Evolutionary conservation across 2,113 vertebrate genomes (phyloP).

Genomic region (Columba janthina): DNA sequence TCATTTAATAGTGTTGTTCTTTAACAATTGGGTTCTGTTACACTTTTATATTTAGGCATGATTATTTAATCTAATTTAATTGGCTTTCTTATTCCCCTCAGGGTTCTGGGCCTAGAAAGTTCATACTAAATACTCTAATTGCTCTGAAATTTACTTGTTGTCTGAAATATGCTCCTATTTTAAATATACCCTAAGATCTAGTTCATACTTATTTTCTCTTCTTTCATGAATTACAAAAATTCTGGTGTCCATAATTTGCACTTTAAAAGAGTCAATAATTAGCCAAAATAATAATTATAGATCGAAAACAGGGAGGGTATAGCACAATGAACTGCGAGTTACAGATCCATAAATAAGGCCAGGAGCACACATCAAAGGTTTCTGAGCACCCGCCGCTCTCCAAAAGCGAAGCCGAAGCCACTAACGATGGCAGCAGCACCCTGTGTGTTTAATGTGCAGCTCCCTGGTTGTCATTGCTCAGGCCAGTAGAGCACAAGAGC

Average conservation of each 20-base stretch:
- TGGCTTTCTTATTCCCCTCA: conserved; percentile 73
- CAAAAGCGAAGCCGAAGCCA: not conserved
- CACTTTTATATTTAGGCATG: conserved; percentile 71
- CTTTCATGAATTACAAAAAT: conserved; percentile 37
- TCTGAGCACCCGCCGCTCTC: not conserved
- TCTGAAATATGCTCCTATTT: conserved; percentile 59
- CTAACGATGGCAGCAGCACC: not conserved
- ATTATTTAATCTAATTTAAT: conserved; percentile 82
- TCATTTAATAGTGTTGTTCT: conserved; percentile 68
- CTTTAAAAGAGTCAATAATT: conserved; percentile 70
- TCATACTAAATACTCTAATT: conserved; percentile 80
- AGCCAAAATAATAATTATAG: conserved; percentile 61
- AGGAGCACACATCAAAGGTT: conserved; percentile 62
- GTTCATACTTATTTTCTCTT: conserved; percentile 60
- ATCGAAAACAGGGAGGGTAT: not conserved
- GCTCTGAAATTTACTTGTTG: conserved; percentile 67
- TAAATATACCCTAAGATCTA: conserved; percentile 59
- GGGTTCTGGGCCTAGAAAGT: conserved; percentile 72
- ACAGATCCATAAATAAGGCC: conserved; percentile 26
- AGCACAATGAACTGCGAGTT: not conserved
- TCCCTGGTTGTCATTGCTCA: not conserved
- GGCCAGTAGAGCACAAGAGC: not conserved
- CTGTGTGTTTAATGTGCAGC: not conserved
- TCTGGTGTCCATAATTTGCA: conserved; percentile 61
- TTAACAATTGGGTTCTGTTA: conserved; percentile 70